These are phyloP conservation scores for Zaprionus africanus DNA, from an alignment of 1,140 invertebrate genomes.

Conservation along the genomic window DNA sequence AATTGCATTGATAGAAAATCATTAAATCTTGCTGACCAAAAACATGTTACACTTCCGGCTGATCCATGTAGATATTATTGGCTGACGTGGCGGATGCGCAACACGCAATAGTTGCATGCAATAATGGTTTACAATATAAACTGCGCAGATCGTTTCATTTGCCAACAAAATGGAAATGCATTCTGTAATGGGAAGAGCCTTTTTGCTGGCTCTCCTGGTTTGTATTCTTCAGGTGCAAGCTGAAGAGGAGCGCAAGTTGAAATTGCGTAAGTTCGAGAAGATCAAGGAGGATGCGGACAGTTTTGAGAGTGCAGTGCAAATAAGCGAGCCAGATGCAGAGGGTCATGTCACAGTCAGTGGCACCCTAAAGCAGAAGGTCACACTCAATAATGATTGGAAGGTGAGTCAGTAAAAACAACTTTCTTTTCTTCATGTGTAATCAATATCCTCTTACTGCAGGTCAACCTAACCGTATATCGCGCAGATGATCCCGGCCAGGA, in stretches of 20 bases:
- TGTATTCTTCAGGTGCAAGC: background rate
- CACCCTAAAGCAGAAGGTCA: slow-evolving; percentile 33
- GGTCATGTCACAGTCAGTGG: slow-evolving; percentile 43
- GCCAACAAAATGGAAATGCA: slow-evolving; percentile 28
- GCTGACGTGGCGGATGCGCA: slow-evolving; percentile 25
- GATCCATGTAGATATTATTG: slow-evolving; percentile 6
- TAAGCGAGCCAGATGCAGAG: slow-evolving; percentile 39
- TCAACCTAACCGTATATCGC: slow-evolving; percentile 33
- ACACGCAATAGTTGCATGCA: background rate
- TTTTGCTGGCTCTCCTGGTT: slow-evolving; percentile 25
- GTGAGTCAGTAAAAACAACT: slow-evolving; percentile 13
- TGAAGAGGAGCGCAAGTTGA: slow-evolving; percentile 18
- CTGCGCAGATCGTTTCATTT: background rate
- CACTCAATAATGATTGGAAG: slow-evolving; percentile 66
- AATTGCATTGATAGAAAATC: background rate
- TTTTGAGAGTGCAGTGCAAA: slow-evolving; percentile 34
- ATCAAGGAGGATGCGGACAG: slow-evolving; percentile 23
- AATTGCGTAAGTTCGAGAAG: slow-evolving; percentile 52
- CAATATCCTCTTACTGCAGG: slow-evolving; percentile 7
- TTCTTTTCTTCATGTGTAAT: background rate
- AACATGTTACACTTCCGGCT: slow-evolving; percentile 22
- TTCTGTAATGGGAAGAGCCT: background rate
- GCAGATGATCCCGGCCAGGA: slow-evolving; percentile 18
- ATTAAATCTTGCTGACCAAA: background rate
- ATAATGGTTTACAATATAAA: slow-evolving; percentile 4